Evolutionary conservation across 1,140 invertebrate genomes (phyloP).

Genomic region (Ceratina calcarata): DNA sequence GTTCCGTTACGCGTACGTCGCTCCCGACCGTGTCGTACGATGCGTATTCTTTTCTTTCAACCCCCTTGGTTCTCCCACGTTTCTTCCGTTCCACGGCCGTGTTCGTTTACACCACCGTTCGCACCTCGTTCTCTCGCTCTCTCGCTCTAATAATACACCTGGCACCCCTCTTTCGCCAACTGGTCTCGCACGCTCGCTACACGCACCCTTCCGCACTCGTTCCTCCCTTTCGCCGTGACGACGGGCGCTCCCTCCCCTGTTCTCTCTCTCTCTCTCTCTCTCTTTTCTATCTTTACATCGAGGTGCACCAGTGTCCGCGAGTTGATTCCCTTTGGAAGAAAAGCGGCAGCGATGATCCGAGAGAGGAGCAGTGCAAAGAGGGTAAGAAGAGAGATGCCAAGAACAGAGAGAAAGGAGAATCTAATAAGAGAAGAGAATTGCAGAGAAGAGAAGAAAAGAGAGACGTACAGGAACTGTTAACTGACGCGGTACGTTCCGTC

Average conservation of each 20-base stretch:
- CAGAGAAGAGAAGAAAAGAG: neutral
- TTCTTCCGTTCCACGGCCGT: neutral
- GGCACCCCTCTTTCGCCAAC: slow-evolving; percentile 11
- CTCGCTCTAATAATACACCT: slow-evolving; percentile 19
- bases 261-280: too few relatives aligned
- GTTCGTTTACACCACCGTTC: slow-evolving; percentile 38
- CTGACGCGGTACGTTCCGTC: slow-evolving; percentile 44
- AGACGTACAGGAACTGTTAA: slow-evolving; percentile 40
- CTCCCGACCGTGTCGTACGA: too few relatives aligned
- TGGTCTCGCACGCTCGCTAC: slow-evolving; percentile 3
- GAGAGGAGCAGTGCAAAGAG: neutral
- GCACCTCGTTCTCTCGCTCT: slow-evolving; percentile 24
- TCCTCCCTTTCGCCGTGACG: slow-evolving; percentile 38
- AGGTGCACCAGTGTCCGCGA: too few relatives aligned
- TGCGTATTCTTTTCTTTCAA: too few relatives aligned
- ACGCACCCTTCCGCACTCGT: slow-evolving; percentile 41
- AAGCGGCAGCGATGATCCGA: too few relatives aligned
- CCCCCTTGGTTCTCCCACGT: neutral
- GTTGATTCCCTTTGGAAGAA: too few relatives aligned
- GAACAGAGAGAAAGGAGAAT: neutral
- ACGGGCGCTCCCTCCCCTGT: too few relatives aligned
- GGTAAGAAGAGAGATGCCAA: neutral
- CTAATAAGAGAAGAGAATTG: neutral
- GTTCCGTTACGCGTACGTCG: neutral
- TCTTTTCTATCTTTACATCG: too few relatives aligned